These are phyloP conservation scores for Bellardia pandia DNA, from an alignment of 2,888 invertebrate species.

Conservation along the genomic window DNA sequence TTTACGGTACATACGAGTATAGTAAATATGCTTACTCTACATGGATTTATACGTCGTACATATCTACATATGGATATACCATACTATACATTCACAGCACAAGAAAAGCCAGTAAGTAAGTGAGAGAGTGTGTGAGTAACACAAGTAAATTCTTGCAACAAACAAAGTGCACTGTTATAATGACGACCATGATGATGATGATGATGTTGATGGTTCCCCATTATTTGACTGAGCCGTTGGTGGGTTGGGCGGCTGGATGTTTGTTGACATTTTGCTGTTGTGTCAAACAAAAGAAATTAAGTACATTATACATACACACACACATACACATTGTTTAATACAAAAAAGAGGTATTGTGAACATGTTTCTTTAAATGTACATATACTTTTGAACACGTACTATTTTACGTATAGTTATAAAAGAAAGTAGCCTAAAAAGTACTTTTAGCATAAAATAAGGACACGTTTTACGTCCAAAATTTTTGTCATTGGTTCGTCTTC, in stretches of 20 bases:
- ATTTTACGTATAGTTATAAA: neutral
- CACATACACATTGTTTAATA: neutral
- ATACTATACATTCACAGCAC: neutral
- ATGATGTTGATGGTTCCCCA: conserved; percentile 37
- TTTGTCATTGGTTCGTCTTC: too few species aligned
- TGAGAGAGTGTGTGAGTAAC: conserved; percentile 17
- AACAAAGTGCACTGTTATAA: conserved; percentile 61
- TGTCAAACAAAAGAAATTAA: conserved; percentile 54
- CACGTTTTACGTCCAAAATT: too few species aligned
- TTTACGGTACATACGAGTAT: conserved; percentile 46
- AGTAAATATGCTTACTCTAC: conserved; percentile 34
- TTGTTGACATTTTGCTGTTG: conserved; percentile 61
- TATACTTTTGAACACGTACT: neutral
- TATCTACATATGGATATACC: conserved; percentile 3
- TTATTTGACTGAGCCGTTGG: conserved; percentile 46
- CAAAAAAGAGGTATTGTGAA: conserved; percentile 42
- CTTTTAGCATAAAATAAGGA: too few species aligned
- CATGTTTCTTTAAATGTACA: conserved; percentile 11
- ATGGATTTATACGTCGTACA: neutral
- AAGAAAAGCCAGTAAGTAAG: neutral
- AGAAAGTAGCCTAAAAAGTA: conserved; percentile 7
- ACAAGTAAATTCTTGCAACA: conserved; percentile 39
- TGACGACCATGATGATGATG: conserved; percentile 39
- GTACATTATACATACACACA: conserved; percentile 5
- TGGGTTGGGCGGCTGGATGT: conserved; percentile 42